Percentiles rank a stretch among this genome's conserved stretches.
Conservation (phyloP, 2,113 vertebrate species). For the Apodemus sylvaticus region DNA sequence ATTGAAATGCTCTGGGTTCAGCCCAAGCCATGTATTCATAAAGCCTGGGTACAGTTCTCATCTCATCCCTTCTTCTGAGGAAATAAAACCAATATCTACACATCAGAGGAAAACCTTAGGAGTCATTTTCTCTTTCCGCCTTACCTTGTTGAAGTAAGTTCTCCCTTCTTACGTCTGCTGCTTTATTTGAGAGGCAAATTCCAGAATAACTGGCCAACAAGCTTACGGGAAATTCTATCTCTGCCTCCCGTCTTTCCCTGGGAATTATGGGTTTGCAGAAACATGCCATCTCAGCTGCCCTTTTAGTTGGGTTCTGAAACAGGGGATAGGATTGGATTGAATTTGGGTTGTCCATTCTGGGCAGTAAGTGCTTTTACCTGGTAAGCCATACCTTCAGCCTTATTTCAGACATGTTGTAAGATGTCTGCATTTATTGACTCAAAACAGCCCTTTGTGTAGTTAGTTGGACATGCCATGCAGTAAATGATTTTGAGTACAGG, state of each 20-base stretch:
- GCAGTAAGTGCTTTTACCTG: neutral
- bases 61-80: too few relatives aligned
- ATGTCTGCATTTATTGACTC: neutral
- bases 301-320: neutral
- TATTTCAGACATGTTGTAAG: neutral
- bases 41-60: too few relatives aligned
- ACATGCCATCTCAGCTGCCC: neutral
- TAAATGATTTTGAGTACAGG: neutral
- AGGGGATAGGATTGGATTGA: neutral
- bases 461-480: neutral
- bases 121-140: neutral
- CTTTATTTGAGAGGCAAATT: neutral
- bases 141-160: neutral
- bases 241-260: neutral
- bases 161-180: neutral
- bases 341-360: neutral
- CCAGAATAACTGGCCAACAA: neutral
- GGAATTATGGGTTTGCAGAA: neutral
- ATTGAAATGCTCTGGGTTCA: too few relatives aligned
- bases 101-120: neutral
- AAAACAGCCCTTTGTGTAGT: neutral
- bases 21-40: too few relatives aligned
- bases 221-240: neutral
- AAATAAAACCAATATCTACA: too few relatives aligned
- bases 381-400: neutral